Conservation (phyloP, 2,888 invertebrate genomes). For the Cinara cedri region DNA sequence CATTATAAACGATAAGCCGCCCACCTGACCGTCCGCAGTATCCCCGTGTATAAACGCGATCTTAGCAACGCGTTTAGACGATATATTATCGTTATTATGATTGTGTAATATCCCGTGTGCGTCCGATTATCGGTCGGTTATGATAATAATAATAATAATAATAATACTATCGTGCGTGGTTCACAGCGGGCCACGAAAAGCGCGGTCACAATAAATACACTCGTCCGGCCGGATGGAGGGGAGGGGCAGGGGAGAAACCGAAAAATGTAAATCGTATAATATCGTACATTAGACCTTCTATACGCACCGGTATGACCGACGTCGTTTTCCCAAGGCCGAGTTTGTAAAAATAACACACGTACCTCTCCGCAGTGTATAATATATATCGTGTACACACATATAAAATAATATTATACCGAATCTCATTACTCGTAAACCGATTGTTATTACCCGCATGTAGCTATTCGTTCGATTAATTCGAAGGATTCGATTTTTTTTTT, state of each 20-base stretch:
- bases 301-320: constrained; percentile 1
- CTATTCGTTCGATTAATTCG: constrained; percentile 52
- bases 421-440: constrained; percentile 41
- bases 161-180: background rate
- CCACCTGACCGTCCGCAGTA: background rate
- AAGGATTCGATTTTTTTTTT: constrained; percentile 39
- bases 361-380: too few relatives aligned
- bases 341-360: constrained; percentile 33
- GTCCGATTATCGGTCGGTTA: background rate
- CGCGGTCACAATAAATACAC: constrained; percentile 4
- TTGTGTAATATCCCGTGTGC: background rate
- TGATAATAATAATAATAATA: too few relatives aligned
- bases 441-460: constrained; percentile 39
- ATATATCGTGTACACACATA: background rate
- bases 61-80: background rate
- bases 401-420: constrained; percentile 28
- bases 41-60: background rate
- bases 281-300: background rate
- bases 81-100: background rate
- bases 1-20: too few relatives aligned
- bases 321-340: constrained; percentile 23
- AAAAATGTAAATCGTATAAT: background rate
- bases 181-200: constrained; percentile 33
- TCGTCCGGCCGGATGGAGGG: background rate
- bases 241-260: too few relatives aligned